Conservation (phyloP, 1,140 invertebrate species). For the Copidosoma floridanum region DNA sequence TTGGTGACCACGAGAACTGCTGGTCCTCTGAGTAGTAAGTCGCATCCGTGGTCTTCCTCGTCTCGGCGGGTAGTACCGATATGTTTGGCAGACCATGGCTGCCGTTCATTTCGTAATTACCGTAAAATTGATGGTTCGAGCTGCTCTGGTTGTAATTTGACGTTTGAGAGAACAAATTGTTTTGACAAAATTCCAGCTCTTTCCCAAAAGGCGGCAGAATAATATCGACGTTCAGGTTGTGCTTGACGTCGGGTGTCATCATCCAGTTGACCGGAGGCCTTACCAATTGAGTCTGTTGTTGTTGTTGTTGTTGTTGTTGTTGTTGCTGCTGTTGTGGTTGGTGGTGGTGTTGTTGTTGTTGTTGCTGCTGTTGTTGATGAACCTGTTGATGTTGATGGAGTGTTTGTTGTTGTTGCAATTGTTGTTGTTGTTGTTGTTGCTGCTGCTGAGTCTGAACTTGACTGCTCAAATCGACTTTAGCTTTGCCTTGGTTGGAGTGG, state of each 20-base stretch:
- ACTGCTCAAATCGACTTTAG: not conserved
- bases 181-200: conserved; percentile 53
- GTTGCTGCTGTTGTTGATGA: conserved; percentile 21
- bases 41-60: conserved; percentile 42
- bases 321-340: conserved; percentile 32
- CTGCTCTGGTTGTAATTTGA: conserved; percentile 48
- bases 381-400: conserved; percentile 14
- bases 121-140: conserved; percentile 52
- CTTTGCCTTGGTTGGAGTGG: not conserved
- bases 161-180: conserved; percentile 52
- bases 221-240: conserved; percentile 46
- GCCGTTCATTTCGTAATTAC: conserved; percentile 52
- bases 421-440: not conserved
- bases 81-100: conserved; percentile 50
- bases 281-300: conserved; percentile 39
- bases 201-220: conserved; percentile 53
- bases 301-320: conserved; percentile 32
- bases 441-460: too few species aligned
- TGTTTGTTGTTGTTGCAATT: conserved; percentile 16
- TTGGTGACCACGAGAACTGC: conserved; percentile 61
- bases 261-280: conserved; percentile 64
- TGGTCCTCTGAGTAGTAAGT: conserved; percentile 55
- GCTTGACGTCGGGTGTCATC: conserved; percentile 60
- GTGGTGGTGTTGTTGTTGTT: conserved; percentile 23
- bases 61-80: conserved; percentile 44